Percentiles rank a stretch among this genome's conserved stretches.
Conservation (phyloP, 2,113 vertebrate genomes). For the Caranx ignobilis region DNA sequence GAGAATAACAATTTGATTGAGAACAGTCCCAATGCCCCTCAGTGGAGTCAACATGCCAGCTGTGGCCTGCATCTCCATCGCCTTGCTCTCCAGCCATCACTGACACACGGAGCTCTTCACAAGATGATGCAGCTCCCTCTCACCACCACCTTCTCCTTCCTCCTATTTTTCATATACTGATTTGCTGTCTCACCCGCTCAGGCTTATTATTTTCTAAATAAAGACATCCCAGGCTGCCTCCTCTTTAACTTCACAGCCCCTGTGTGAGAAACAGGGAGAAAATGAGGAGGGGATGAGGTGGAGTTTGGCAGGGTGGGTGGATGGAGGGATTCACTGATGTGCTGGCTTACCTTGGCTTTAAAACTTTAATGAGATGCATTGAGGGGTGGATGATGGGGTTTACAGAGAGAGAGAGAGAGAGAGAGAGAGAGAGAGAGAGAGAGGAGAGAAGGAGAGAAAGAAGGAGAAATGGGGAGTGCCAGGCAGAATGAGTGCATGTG, state of each 20-base stretch:
- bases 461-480: slow-evolving; percentile 20
- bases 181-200: background rate
- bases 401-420: slow-evolving; percentile 37
- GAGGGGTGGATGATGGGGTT: slow-evolving; percentile 70
- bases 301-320: slow-evolving; percentile 18
- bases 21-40: slow-evolving; percentile 4
- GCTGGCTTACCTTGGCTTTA: slow-evolving; percentile 70
- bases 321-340: slow-evolving; percentile 54
- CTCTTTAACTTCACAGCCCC: slow-evolving; percentile 43
- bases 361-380: slow-evolving; percentile 76
- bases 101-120: background rate
- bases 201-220: slow-evolving; percentile 46
- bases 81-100: slow-evolving; percentile 1
- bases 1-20: slow-evolving; percentile 34
- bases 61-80: slow-evolving; percentile 17
- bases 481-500: slow-evolving; percentile 59
- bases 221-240: slow-evolving; percentile 23
- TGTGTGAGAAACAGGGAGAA: slow-evolving; percentile 23
- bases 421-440: slow-evolving; percentile 6
- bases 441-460: background rate
- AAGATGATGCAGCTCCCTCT: background rate
- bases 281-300: background rate
- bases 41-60: slow-evolving; percentile 15
- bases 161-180: background rate
- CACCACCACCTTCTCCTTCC: background rate